Conservation (phyloP, 2,797 vertebrate genomes). For the Crenuchus spilurus region DNA sequence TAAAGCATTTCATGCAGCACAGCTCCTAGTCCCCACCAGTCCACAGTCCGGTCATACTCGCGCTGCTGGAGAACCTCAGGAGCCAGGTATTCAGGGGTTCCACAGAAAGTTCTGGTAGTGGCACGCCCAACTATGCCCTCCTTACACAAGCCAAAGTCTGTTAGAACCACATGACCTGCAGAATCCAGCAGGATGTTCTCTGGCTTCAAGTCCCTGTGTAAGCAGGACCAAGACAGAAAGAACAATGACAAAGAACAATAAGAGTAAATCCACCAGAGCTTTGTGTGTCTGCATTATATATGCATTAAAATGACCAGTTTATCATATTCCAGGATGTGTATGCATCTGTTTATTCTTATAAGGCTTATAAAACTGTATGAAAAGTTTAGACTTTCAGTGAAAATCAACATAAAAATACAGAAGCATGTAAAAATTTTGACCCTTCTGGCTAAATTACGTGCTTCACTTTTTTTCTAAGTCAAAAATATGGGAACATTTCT, state of each 20-base stretch:
- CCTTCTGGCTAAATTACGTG: too few species aligned
- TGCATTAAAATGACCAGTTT: not conserved
- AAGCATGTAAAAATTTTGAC: too few species aligned
- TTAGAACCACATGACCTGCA: slow-evolving; percentile 86
- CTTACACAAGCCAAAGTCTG: slow-evolving; percentile 88
- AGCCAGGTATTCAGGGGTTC: slow-evolving; percentile 89
- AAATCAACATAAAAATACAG: too few species aligned
- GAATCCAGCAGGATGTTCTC: slow-evolving; percentile 87
- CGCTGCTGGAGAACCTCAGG: slow-evolving; percentile 79
- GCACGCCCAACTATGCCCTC: slow-evolving; percentile 85
- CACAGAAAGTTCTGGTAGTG: slow-evolving; percentile 92
- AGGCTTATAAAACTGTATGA: too few species aligned
- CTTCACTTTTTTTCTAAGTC: too few species aligned
- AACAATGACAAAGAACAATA: not conserved
- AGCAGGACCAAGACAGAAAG: slow-evolving; percentile 4
- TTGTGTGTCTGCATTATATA: not conserved
- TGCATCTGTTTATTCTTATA: too few species aligned
- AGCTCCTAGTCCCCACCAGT: slow-evolving; percentile 82
- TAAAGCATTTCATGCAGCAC: slow-evolving; percentile 83
- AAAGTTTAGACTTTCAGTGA: too few species aligned
- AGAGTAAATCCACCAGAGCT: not conserved
- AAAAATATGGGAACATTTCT: too few species aligned
- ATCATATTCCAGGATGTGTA: too few species aligned
- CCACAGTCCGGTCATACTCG: slow-evolving; percentile 75
- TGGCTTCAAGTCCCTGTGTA: slow-evolving; percentile 84